These are phyloP conservation scores for Andrena fulva DNA, from an alignment of 2,888 invertebrate genomes.

Conservation along the genomic window DNA sequence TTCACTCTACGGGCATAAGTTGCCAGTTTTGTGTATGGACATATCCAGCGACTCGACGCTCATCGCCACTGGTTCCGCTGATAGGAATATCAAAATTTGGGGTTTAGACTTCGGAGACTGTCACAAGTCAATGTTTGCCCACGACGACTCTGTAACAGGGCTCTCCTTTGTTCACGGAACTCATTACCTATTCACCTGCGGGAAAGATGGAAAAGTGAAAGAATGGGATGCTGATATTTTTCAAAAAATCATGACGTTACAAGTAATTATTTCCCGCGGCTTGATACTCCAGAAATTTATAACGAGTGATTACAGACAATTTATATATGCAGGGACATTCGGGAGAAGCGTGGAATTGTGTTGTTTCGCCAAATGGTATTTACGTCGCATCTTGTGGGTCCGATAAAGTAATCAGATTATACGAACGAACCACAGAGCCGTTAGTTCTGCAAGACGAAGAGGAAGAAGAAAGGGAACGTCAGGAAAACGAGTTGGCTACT, in stretches of 20 bases:
- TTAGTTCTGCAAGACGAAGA: constrained; percentile 96
- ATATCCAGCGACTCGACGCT: constrained; percentile 95
- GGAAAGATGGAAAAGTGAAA: constrained; percentile 97
- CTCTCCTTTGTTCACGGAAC: constrained; percentile 95
- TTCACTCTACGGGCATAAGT: constrained; percentile 97
- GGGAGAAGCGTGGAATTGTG: constrained; percentile 91
- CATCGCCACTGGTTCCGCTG: constrained; percentile 97
- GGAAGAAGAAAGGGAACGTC: constrained; percentile 93
- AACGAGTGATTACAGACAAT: background rate
- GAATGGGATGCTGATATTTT: constrained; percentile 99
- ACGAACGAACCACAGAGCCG: constrained; percentile 94
- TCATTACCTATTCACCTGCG: constrained; percentile 96
- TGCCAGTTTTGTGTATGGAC: constrained; percentile 97
- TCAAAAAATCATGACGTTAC: constrained; percentile 94
- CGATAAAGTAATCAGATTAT: constrained; percentile 94
- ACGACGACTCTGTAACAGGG: constrained; percentile 97
- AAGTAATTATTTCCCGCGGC: constrained; percentile 85
- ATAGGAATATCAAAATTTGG: constrained; percentile 98
- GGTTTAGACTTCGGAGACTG: constrained; percentile 99
- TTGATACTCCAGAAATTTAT: background rate
- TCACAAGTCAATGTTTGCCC: constrained; percentile 97
- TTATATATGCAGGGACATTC: constrained; percentile 88
- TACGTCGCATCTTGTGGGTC: constrained; percentile 93
- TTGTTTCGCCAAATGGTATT: constrained; percentile 93
- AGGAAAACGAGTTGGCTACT: constrained; percentile 90